Evolutionary conservation across 2,888 invertebrate genomes (phyloP).

Genomic region (Synanthedon myopaeformis): DNA sequence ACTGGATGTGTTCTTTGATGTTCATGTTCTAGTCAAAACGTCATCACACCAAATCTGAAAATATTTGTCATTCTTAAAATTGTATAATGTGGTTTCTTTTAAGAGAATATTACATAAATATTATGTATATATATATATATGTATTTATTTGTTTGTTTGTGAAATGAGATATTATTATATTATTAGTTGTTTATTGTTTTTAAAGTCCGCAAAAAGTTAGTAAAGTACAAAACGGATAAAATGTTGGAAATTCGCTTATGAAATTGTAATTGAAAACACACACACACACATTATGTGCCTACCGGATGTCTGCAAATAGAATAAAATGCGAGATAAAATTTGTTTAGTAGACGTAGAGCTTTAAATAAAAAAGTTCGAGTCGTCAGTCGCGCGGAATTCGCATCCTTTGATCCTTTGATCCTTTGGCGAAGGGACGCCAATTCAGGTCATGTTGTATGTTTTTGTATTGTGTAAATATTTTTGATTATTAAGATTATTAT

Average conservation of each 20-base stretch:
- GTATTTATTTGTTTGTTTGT: too few relatives aligned
- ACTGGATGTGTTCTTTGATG: background rate
- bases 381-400: conserved; percentile 10
- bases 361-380: background rate
- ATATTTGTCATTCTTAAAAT: background rate
- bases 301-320: too few relatives aligned
- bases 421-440: conserved; percentile 45
- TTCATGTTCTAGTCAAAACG: background rate
- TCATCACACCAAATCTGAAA: too few relatives aligned
- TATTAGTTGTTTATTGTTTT: too few relatives aligned
- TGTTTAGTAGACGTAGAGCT: background rate
- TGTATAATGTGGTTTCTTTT: background rate
- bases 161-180: conserved; percentile 1
- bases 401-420: too few relatives aligned
- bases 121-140: conserved; percentile 5
- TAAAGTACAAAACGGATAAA: too few relatives aligned
- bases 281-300: too few relatives aligned
- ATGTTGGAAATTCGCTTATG: too few relatives aligned
- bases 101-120: conserved; percentile 1
- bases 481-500: conserved; percentile 72
- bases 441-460: conserved; percentile 64
- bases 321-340: background rate
- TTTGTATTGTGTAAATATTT: conserved; percentile 71
- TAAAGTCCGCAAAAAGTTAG: too few relatives aligned
- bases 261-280: too few relatives aligned